phyloP scores from a whole-genome alignment of 2,888 invertebrate genomes.

The Amphimallon solstitiale region DNA sequence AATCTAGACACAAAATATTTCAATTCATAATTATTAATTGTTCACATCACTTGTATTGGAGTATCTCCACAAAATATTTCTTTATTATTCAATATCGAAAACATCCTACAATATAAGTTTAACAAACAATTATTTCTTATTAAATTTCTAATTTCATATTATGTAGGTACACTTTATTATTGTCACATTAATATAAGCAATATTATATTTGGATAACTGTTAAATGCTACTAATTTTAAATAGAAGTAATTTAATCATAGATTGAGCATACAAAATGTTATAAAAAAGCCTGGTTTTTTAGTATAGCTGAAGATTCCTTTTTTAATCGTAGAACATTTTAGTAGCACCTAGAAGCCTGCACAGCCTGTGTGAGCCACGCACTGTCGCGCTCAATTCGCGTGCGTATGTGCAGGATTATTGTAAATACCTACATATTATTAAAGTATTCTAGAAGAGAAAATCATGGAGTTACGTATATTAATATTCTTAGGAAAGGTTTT shows the following conservation, averaged over 20 bases:
- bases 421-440: conserved; percentile 26
- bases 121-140: no score
- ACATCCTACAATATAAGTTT: no score
- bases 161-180: background rate
- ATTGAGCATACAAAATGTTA: conserved; percentile 61
- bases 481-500: conserved; percentile 19
- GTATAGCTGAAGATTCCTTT: conserved; percentile 55
- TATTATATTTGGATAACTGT: no score
- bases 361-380: conserved; percentile 64
- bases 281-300: conserved; percentile 55
- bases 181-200: no score
- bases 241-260: conserved; percentile 2
- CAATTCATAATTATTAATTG: background rate
- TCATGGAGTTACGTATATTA: background rate
- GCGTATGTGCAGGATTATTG: conserved; percentile 57
- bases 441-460: background rate
- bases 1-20: conserved; percentile 5
- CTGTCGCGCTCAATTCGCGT: conserved; percentile 54
- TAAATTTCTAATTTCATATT: background rate
- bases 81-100: no score
- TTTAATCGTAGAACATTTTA: conserved; percentile 51
- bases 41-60: no score
- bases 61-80: no score
- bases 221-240: background rate
- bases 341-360: conserved; percentile 61